Base-by-base conservation (phyloP, 2,888 invertebrate species). In the Archips crataeganus region DNA sequence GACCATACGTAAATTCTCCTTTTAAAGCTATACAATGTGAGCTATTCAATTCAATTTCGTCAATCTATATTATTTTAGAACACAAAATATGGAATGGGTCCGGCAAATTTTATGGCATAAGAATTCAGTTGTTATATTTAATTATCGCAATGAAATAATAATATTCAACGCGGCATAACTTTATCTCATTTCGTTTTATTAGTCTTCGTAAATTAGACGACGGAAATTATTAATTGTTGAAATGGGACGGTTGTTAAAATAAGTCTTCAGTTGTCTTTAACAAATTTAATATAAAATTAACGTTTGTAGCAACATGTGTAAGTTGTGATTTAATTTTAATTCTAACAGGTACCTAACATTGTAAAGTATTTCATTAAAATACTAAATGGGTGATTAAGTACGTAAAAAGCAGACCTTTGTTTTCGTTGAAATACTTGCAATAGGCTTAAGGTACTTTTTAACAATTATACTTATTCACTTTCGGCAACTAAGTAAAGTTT, bases 31-130 rank as follows among this genome's bases (percentile, higher is more conserved):
- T 54, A 70, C 54, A 63, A n/a, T 51, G 32, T 8, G 57, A 15
- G 42, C 34, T 59, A 39, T 65, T 32, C 66, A 42, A 39, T 65
- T 32, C 66, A 42, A 54, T 61, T 54, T 51, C 15, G 42, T 71
- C 45, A 63, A 36, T 15, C 45, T 34, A 47, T 11, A 61, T 61
- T 66, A 47, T 32, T 9, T 15, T 32, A 4, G 11, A 57, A 32
- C 32, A 23, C 57, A 11, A 23, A 54, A 15, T 15, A 32, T 57
- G 11, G 3, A 57, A 57, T 23, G 15, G 51, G 0, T 2, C 23
- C 23, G 23, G 32, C 57, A n/a, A 57, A 57, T 54, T 23, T 5
- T 54, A 23, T 3, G 6, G 10, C 3, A 32, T 11, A 9, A 23
- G 9, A 54, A 54, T 23, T 54, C 23, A 54, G 54, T n/a, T n/a